phyloP scores from a whole-genome alignment of 2,888 invertebrate genomes.

The Anthrax anthrax region DNA sequence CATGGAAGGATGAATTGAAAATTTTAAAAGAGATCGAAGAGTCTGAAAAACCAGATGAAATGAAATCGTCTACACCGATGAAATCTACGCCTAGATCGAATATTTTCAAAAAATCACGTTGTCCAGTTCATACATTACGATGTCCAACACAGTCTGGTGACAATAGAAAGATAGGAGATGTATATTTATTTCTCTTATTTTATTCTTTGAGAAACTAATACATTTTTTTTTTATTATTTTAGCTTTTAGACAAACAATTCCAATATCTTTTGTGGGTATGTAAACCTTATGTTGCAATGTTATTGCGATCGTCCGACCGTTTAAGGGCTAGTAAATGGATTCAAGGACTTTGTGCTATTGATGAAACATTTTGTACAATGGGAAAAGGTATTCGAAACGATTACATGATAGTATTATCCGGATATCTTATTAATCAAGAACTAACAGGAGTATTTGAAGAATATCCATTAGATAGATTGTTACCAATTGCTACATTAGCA shows the following conservation, averaged over 20 bases:
- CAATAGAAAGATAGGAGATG: constrained; percentile 4
- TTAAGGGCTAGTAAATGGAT: constrained; percentile 37
- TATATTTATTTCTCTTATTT: too few species aligned
- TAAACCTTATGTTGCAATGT: constrained; percentile 34
- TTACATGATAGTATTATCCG: constrained; percentile 39
- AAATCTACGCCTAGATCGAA: neutral
- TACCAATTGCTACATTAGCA: constrained; percentile 30
- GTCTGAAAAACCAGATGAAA: neutral
- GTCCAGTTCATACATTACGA: constrained; percentile 5
- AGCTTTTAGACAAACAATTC: constrained; percentile 37
- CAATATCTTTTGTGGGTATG: constrained; percentile 35
- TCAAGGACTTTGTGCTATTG: constrained; percentile 36
- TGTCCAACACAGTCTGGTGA: constrained; percentile 4
- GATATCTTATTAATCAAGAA: constrained; percentile 26
- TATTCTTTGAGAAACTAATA: too few species aligned
- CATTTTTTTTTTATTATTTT: too few species aligned
- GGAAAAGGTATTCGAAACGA: constrained; percentile 42
- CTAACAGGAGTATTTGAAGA: constrained; percentile 37
- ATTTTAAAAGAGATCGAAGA: constrained; percentile 1
- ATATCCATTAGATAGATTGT: constrained; percentile 32
- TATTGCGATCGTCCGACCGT: constrained; percentile 32
- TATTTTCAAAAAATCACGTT: neutral
- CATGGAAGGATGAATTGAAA: constrained; percentile 10
- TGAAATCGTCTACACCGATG: too few species aligned
- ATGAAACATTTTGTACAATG: constrained; percentile 30